phyloP scores from a whole-genome alignment of 37 sponge, comb jelly and placozoan species.

The Amphimedon queenslandica region DNA sequence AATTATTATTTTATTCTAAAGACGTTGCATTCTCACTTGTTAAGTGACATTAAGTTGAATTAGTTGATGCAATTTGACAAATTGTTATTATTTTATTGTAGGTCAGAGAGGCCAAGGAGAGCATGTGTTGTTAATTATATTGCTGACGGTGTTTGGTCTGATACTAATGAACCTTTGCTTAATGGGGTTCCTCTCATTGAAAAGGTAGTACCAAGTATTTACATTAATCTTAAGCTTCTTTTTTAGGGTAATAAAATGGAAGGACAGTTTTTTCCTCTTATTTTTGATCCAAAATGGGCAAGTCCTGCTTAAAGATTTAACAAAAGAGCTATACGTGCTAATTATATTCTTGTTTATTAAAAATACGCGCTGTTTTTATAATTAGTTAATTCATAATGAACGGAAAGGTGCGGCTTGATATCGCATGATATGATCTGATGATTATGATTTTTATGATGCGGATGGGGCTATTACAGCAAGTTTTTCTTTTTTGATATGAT shows the following conservation, averaged over 20 bases:
- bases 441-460: no score
- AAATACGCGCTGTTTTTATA: no score
- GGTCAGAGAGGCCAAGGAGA: slow-evolving; percentile 47
- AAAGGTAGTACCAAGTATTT: slow-evolving; percentile 22
- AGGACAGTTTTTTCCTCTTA: slow-evolving; percentile 61
- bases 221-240: neutral
- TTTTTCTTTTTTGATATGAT: no score
- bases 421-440: no score
- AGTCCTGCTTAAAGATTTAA: no score
- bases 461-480: no score
- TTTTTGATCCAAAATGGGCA: slow-evolving; percentile 46
- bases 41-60: no score
- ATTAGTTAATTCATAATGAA: no score
- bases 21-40: neutral
- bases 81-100: slow-evolving; percentile 10
- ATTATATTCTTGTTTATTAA: no score
- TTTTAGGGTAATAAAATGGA: slow-evolving; percentile 40
- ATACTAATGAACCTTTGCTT: slow-evolving; percentile 46
- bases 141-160: slow-evolving; percentile 57
- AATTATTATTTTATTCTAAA: neutral
- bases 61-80: neutral
- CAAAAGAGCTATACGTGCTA: no score
- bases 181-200: slow-evolving; percentile 33
- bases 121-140: slow-evolving; percentile 66
- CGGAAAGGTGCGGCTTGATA: no score